Base-by-base conservation (phyloP, 2,113 vertebrate genomes). In the Indicator indicator region DNA sequence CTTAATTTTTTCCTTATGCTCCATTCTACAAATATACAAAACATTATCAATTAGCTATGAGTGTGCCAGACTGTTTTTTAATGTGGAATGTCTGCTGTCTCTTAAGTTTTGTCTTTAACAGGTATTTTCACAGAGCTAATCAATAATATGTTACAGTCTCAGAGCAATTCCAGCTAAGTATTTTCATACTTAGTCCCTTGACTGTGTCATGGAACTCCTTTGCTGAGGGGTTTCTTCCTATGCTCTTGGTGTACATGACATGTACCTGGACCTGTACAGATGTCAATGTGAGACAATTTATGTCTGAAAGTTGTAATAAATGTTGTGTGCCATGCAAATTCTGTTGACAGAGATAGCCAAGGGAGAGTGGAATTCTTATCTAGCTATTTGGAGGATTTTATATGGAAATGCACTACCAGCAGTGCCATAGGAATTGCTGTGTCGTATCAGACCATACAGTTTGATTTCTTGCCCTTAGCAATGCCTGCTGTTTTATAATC, bases 1-100 rank as follows among this genome's bases (percentile, higher is more conserved):
- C 83, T 89, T 95, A 90, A 88, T 91, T 91, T 79, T 87, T 90
- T 93, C 92, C 70, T 88, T 94, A 88, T 94, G 87, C 19, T 84
- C 38, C 55, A 16, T 88, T 95, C 79, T 73, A 48, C 84, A 86
- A 86, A 86, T 48, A 67, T 4, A 65, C 58, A 36, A 52, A 95
- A 86, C 3, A 2, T 58, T 70, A 83, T 73, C 84, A 70, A 83
- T 94, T 95, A 95, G 72, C 75, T 82, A 60, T 52, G 3, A 1
- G 27, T 3, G n/a, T 89, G 83, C 86, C 82, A 91, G 73, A 73
- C 24, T 74, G 85, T 71, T 95, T 17, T 63, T 67, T 77, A 60
- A 77, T 87, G 70, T 56, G 69, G 11, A 65, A 48, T 60, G 48
- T 90, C 56, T 81, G 65, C 60, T 92, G 68, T 74, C 38, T 38